Base-by-base conservation (phyloP, 2,797 vertebrate genomes). In the Pelodytes ibericus region DNA sequence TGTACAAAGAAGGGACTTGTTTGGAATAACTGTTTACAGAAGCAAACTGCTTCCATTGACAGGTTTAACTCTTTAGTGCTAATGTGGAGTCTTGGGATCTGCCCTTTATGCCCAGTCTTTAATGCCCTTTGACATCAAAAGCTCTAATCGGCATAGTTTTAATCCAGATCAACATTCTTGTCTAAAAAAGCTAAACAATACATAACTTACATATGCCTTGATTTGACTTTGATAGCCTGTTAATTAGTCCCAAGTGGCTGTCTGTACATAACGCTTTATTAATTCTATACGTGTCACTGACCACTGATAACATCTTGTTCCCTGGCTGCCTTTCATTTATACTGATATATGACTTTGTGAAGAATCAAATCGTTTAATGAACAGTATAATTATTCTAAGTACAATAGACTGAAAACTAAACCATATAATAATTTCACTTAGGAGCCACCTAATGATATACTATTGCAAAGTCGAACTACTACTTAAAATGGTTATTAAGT, bases 161-260 rank as follows among this genome's bases (percentile, higher is more conserved):
- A n/a, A n/a, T n/a, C n/a, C n/a, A n/a, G n/a, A n/a, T n/a, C n/a
- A n/a, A n/a, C n/a, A n/a, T n/a, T 39, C 15, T 39, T 39, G 36
- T 39, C 36, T 13, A 39, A 8, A 39, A 13, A 13, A 39, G 36
- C 36, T 22, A 13, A 58, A 58, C 13, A 58, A 26, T 22, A 56
- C 7, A 56, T 26, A n/a, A 26, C 10, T 26, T 26, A 22, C 24
- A 58, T 58, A 26, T 58, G 56, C 56, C 27, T 31, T n/a, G 3
- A 10, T 36, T 36, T 62, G 60, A 18, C 18, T 62, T 62, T 36
- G 60, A 36, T n/a, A 62, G 18, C 18, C 30, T 27, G 16, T 31
- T 70, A 70, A 70, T 58, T 70, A 36, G 10, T 27, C n/a, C 53
- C 5, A 26, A 39, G 41, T 26, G 39, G 22, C 51, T 70, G 10